These are phyloP conservation scores for Anhinga rufa DNA, from an alignment of 2,113 vertebrate species.

Conservation along the genomic window DNA sequence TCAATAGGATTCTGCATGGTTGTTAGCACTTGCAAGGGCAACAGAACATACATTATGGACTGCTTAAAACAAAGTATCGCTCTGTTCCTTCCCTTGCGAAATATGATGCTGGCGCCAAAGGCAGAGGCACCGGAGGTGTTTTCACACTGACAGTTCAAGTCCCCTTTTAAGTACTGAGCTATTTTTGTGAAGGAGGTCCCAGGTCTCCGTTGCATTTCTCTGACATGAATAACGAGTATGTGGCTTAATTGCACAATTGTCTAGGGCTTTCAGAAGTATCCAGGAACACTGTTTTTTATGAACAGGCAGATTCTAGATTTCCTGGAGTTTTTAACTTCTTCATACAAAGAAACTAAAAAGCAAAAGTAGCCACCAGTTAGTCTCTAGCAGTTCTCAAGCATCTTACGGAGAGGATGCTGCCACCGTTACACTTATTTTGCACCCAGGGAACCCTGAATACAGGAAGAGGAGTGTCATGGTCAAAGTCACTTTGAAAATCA, in stretches of 20 bases:
- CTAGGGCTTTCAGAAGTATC: background rate
- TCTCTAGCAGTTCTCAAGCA: background rate
- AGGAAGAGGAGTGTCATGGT: background rate
- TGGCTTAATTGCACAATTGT: background rate
- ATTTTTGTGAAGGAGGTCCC: background rate
- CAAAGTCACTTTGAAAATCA: background rate
- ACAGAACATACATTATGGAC: background rate
- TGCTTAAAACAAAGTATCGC: background rate
- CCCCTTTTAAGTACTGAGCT: background rate
- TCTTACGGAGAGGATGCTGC: background rate
- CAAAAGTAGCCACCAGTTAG: background rate
- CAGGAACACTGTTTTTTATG: background rate
- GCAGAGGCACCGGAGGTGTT: background rate
- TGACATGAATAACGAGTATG: background rate
- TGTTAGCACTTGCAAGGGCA: background rate
- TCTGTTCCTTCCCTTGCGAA: background rate
- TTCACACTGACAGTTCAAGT: background rate
- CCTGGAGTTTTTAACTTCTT: background rate
- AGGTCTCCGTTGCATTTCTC: background rate
- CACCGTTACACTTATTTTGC: background rate
- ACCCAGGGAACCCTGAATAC: background rate
- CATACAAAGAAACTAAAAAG: background rate
- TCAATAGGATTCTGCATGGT: background rate
- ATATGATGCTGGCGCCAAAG: fast-evolving
- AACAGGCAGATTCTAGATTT: background rate